Percentiles rank a stretch among this genome's conserved stretches.
These are phyloP conservation scores for Agonopterix arenella DNA, from an alignment of 2,888 invertebrate genomes.

Conservation along the genomic window DNA sequence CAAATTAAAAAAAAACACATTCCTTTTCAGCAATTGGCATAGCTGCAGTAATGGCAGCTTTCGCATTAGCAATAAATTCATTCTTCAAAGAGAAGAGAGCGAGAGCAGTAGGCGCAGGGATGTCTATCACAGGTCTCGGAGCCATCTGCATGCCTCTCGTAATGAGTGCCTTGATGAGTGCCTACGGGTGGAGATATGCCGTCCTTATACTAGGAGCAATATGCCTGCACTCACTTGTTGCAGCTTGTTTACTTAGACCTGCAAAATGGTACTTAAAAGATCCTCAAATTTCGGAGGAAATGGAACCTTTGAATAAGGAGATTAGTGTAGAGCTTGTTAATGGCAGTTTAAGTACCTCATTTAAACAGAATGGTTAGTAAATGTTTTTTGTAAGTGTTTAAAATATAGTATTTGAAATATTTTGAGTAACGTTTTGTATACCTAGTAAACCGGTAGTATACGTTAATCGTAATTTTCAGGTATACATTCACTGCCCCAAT, in stretches of 20 bases:
- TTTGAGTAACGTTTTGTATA: too few relatives aligned
- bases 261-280: constrained; percentile 80
- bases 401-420: too few relatives aligned
- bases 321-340: constrained; percentile 41
- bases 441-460: too few relatives aligned
- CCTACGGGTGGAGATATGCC: constrained; percentile 78
- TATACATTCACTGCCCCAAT: constrained; percentile 22
- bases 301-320: constrained; percentile 48
- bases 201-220: constrained; percentile 79
- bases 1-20: not conserved
- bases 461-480: too few relatives aligned
- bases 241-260: constrained; percentile 79
- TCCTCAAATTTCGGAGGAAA: constrained; percentile 43
- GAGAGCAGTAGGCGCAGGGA: constrained; percentile 78
- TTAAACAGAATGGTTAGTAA: constrained; percentile 40
- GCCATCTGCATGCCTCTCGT: constrained; percentile 81
- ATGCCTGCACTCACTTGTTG: constrained; percentile 77
- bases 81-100: constrained; percentile 80
- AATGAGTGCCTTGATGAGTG: constrained; percentile 71
- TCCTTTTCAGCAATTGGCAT: constrained; percentile 77
- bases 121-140: constrained; percentile 81
- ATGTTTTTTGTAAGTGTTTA: too few relatives aligned
- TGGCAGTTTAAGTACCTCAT: constrained; percentile 38
- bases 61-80: constrained; percentile 79
- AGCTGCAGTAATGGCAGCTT: constrained; percentile 77